These are phyloP conservation scores for Cotesia congregata DNA, from an alignment of 2,888 invertebrate species.

Conservation along the genomic window DNA sequence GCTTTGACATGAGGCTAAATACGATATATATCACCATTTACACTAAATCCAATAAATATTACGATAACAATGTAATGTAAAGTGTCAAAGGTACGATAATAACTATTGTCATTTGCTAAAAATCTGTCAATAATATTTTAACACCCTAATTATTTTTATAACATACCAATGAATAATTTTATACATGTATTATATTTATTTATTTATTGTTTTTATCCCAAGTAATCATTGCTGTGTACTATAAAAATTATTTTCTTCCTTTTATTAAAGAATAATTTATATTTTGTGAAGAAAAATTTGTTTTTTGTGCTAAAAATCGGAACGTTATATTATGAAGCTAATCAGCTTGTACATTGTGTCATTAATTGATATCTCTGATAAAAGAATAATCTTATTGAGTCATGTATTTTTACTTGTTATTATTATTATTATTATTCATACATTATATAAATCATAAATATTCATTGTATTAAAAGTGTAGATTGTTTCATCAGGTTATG, in stretches of 20 bases:
- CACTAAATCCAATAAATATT: slow-evolving; percentile 6
- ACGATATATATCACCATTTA: slow-evolving; percentile 10
- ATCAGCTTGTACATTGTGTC: neutral
- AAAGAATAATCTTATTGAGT: slow-evolving; percentile 25
- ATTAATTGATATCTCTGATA: slow-evolving; percentile 23
- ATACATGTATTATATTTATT: neutral
- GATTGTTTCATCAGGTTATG: slow-evolving; percentile 9
- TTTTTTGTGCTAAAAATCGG: neutral
- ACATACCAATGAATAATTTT: neutral
- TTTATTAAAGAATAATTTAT: too few relatives aligned
- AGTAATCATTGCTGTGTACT: slow-evolving; percentile 14
- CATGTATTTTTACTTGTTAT: slow-evolving; percentile 15
- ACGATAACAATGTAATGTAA: slow-evolving; percentile 34
- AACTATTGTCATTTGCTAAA: slow-evolving; percentile 26
- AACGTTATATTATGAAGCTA: neutral
- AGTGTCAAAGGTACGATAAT: slow-evolving; percentile 31
- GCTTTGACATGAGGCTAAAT: slow-evolving; percentile 48
- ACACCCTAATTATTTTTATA: neutral
- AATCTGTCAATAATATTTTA: slow-evolving; percentile 10
- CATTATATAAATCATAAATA: neutral
- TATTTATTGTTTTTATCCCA: neutral
- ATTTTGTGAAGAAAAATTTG: too few relatives aligned
- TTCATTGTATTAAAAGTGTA: neutral
- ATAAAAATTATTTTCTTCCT: neutral
- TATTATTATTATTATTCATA: neutral